Evolutionary conservation across 2,797 vertebrate species (phyloP).

Genomic region (Eospalax fontanierii): DNA sequence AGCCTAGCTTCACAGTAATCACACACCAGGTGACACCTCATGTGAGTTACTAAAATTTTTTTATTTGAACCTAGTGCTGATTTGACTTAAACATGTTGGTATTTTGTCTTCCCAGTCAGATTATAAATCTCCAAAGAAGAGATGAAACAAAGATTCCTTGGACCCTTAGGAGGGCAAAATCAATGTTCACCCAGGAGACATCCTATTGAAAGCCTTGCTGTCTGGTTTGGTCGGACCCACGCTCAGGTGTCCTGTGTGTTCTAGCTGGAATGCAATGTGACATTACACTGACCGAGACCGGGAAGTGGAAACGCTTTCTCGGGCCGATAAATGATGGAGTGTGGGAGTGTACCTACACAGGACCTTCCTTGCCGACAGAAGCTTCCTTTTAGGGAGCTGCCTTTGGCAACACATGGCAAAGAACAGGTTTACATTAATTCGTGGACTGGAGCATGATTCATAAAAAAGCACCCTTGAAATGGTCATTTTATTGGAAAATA

Average conservation of each 20-base stretch:
- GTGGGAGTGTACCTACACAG: background rate
- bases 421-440: background rate
- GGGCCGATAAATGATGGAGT: background rate
- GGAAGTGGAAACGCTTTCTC: background rate
- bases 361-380: background rate
- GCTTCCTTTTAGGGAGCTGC: background rate
- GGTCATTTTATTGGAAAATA: background rate
- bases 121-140: background rate
- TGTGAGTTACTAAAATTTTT: background rate
- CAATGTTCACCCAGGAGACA: background rate
- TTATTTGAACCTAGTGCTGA: background rate
- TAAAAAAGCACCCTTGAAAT: background rate
- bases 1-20: background rate
- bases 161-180: background rate
- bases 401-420: background rate
- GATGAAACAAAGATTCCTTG: background rate
- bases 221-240: background rate
- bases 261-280: background rate
- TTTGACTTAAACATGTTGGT: background rate
- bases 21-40: accelerated
- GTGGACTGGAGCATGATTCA: background rate
- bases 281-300: background rate
- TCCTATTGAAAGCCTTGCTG: background rate
- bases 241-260: background rate
- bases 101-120: background rate